Conservation (phyloP, 2,888 invertebrate genomes). For the Serripes groenlandicus region DNA sequence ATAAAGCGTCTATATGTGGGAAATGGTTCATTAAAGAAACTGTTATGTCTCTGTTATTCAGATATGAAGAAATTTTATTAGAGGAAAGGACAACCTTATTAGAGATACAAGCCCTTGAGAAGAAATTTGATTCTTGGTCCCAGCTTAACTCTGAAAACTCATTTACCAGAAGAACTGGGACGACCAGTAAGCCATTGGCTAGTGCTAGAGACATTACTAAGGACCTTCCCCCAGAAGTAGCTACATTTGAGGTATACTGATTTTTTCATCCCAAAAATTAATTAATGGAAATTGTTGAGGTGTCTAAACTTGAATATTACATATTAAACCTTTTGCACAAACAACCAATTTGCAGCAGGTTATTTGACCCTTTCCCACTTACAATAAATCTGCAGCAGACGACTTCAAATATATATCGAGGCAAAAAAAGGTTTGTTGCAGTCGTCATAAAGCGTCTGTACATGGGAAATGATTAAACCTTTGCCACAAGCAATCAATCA, state of each 20-base stretch:
- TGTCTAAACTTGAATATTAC: no score
- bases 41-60: constrained; percentile 45
- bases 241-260: constrained; percentile 83
- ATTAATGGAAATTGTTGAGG: no score
- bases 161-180: constrained; percentile 36
- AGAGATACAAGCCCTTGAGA: constrained; percentile 84
- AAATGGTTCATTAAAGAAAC: neutral
- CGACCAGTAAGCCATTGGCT: constrained; percentile 71
- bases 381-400: no score
- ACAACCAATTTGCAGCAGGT: no score
- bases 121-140: constrained; percentile 84
- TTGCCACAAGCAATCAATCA: no score
- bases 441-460: no score
- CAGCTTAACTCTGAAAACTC: constrained; percentile 63
- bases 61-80: constrained; percentile 84
- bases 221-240: constrained; percentile 85
- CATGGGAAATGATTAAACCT: no score
- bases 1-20: neutral
- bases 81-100: constrained; percentile 81
- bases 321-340: no score
- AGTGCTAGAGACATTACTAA: constrained; percentile 82
- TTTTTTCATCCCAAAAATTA: no score
- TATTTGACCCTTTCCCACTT: no score
- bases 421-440: no score
- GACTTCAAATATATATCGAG: no score